Percentiles rank a stretch among this genome's conserved stretches.
Conservation (phyloP, 2,113 vertebrate genomes). For the Xenus cinereus region DNA sequence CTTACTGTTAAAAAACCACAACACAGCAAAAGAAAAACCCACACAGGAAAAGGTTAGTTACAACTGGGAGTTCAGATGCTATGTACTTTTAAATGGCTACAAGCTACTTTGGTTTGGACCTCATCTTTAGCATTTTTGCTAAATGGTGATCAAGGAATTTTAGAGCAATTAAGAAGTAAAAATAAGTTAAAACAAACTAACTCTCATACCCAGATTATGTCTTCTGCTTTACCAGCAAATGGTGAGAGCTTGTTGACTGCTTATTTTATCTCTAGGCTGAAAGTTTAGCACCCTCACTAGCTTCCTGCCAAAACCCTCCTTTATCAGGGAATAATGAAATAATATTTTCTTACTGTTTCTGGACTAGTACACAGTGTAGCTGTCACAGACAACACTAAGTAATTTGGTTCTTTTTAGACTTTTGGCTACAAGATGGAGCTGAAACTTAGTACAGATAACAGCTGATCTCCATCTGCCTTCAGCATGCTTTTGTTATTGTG, state of each 20-base stretch:
- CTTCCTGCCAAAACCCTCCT: neutral
- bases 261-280: neutral
- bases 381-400: neutral
- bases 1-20: neutral
- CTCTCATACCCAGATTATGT: neutral
- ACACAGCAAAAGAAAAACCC: conserved; percentile 23
- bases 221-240: conserved; percentile 29
- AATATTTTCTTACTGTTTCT: neutral
- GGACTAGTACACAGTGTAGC: neutral
- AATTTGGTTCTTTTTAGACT: neutral
- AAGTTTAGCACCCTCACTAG: neutral
- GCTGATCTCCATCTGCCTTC: neutral
- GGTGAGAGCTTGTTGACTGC: neutral
- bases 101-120: neutral
- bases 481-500: neutral
- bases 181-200: neutral
- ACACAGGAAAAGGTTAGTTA: neutral
- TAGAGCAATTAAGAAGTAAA: neutral
- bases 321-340: neutral
- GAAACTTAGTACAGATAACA: neutral
- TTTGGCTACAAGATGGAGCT: neutral
- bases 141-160: neutral
- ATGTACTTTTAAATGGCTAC: neutral
- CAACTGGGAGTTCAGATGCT: neutral
- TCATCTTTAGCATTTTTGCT: neutral